Base-by-base conservation (phyloP, 2,888 invertebrate genomes). In the Sphinx pinastri region DNA sequence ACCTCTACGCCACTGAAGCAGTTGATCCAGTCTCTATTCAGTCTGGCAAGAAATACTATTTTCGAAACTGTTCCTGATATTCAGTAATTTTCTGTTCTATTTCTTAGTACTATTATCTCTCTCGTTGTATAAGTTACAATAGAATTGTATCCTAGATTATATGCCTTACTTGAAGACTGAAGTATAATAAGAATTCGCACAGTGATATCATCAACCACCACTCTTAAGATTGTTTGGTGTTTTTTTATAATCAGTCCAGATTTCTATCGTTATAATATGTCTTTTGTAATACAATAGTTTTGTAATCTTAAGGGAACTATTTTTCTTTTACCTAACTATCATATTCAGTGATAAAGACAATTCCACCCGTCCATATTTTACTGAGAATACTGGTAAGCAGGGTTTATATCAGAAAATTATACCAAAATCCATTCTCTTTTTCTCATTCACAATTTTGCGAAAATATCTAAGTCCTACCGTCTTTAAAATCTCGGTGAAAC, bases 131-230 rank as follows among this genome's bases (percentile, higher is more conserved):
- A 13, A 8, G 14, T 16, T 60, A 16, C 47, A 16, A 25, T 25
- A 25, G 25, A 25, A 60, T 16, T 60, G 11, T 47, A 47, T 10
- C 47, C 16, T 60, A 10, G 16, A 60, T 60, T 12, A 12, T 47
- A 47, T 60, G 11, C 16, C 13, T 11, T 25, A 25, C 38, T 38
- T 38, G 38, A 38, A 38, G 38, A 38, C 6, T 16, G 16, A 54
- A 54, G 54, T 54, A 54, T 10, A 54, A 54, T n/a, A 16, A 45
- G 7, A 60, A 16, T 60, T 60, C 47, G 16, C 60, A 60, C 60
- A 45, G 10, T 60, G 60, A 60, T 47, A 47, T 60, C 47, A 47
- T 60, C 45, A 47, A n/a, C 16, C 47, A 60, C 60, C 19, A 16
- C 16, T 60, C n/a, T 12, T n/a, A 10, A 47, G 12, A 60, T 38